Evolutionary conservation across 2,888 invertebrate genomes (phyloP).

Genomic region (Isotomurus palustris): DNA sequence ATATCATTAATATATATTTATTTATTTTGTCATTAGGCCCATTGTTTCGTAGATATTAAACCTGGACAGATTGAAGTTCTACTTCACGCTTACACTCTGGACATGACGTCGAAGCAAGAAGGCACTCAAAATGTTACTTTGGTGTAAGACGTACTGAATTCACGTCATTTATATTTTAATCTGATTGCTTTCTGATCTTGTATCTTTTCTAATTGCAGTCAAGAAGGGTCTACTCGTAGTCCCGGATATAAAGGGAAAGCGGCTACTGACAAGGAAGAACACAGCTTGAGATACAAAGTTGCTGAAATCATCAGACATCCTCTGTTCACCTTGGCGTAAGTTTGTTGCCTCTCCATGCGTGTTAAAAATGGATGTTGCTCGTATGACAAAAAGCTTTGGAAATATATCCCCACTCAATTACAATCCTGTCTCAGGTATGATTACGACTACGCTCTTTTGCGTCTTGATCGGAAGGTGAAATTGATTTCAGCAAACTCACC

Average conservation of each 20-base stretch:
- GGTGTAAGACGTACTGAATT: conserved; percentile 5
- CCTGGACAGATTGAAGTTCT: conserved; percentile 26
- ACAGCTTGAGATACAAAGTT: conserved; percentile 33
- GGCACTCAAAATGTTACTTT: conserved; percentile 15
- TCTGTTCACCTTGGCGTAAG: conserved; percentile 19
- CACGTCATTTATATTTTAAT: background rate
- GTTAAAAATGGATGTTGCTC: no score
- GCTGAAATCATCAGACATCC: conserved; percentile 41
- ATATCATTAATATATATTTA: no score
- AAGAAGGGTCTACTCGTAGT: conserved; percentile 34
- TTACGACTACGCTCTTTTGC: conserved; percentile 38
- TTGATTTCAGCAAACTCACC: conserved; percentile 28
- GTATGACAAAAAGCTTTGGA: no score
- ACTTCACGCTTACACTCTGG: conserved; percentile 28
- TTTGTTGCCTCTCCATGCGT: no score
- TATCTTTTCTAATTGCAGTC: conserved; percentile 17
- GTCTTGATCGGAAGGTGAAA: conserved; percentile 34
- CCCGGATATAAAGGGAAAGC: conserved; percentile 25
- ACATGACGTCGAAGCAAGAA: conserved; percentile 24
- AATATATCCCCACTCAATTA: no score
- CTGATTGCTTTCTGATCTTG: background rate
- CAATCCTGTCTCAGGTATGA: conserved; percentile 31
- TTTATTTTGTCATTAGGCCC: background rate
- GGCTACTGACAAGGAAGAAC: conserved; percentile 36
- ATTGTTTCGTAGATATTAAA: background rate